Percentiles rank a stretch among this genome's conserved stretches.
These are phyloP conservation scores for Hippocampus guttulatus DNA, from an alignment of 2,113 vertebrate genomes.

Conservation along the genomic window DNA sequence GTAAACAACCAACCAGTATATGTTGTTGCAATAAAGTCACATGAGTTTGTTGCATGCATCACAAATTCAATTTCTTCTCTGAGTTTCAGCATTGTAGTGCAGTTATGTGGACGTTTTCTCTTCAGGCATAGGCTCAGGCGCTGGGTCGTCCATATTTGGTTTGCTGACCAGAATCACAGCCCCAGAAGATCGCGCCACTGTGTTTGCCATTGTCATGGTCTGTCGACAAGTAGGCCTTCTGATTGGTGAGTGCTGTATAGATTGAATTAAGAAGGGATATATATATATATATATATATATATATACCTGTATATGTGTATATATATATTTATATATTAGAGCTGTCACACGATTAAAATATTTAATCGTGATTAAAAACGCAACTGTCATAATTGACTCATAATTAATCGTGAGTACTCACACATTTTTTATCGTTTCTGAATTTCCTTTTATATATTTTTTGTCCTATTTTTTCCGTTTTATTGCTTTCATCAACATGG, in stretches of 20 bases:
- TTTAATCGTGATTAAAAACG: too few species aligned
- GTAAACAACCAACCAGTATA: not conserved
- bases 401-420: too few species aligned
- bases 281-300: too few species aligned
- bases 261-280: not conserved
- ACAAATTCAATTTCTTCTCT: not conserved
- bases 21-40: not conserved
- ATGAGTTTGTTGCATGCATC: not conserved
- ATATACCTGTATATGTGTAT: too few species aligned
- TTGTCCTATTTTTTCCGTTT: too few species aligned
- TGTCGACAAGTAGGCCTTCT: constrained; percentile 79
- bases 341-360: too few species aligned
- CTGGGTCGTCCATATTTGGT: constrained; percentile 78
- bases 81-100: not conserved
- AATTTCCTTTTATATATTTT: too few species aligned
- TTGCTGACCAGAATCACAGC: constrained; percentile 72
- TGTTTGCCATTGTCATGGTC: constrained; percentile 79
- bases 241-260: constrained; percentile 67
- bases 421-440: too few species aligned
- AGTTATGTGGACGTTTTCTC: constrained; percentile 10
- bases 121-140: constrained; percentile 76
- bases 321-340: too few species aligned
- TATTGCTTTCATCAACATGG: too few species aligned
- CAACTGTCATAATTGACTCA: too few species aligned
- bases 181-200: constrained; percentile 71